phyloP scores from a whole-genome alignment of 2,888 invertebrate genomes.

The Andrena minutula region DNA sequence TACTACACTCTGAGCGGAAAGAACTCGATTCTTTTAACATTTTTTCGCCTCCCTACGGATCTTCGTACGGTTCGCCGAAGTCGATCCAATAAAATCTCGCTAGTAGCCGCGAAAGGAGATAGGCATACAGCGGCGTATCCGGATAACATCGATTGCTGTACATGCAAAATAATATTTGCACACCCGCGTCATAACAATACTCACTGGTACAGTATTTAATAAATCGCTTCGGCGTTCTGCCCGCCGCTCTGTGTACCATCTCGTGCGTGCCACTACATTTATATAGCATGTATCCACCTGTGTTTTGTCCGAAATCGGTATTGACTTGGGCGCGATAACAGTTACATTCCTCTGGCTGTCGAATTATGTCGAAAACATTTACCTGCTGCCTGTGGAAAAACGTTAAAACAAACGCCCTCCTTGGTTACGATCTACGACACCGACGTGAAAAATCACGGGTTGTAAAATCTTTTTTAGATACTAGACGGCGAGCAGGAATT shows the following conservation, averaged over 20 bases:
- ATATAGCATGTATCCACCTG: constrained; percentile 49
- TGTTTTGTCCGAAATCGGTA: constrained; percentile 67
- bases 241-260: constrained; percentile 29
- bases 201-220: constrained; percentile 64
- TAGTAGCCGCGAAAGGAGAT: constrained; percentile 2
- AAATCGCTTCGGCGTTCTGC: constrained; percentile 62
- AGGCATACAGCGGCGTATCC: constrained; percentile 1
- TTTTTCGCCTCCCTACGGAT: background rate
- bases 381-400: background rate
- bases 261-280: constrained; percentile 65
- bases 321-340: constrained; percentile 67
- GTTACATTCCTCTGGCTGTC: constrained; percentile 52
- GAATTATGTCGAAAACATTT: constrained; percentile 61
- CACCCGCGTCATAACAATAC: constrained; percentile 65
- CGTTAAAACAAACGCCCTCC: constrained; percentile 2
- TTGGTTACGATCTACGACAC: background rate
- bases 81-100: constrained; percentile 20
- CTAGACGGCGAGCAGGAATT: no score
- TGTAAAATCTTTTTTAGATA: background rate
- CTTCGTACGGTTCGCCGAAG: background rate
- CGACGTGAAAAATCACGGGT: background rate
- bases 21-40: background rate
- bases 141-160: constrained; percentile 62
- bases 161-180: constrained; percentile 72
- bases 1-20: background rate